Evolutionary conservation across 2,888 invertebrate species (phyloP).

Genomic region (Pheosia gnoma): DNA sequence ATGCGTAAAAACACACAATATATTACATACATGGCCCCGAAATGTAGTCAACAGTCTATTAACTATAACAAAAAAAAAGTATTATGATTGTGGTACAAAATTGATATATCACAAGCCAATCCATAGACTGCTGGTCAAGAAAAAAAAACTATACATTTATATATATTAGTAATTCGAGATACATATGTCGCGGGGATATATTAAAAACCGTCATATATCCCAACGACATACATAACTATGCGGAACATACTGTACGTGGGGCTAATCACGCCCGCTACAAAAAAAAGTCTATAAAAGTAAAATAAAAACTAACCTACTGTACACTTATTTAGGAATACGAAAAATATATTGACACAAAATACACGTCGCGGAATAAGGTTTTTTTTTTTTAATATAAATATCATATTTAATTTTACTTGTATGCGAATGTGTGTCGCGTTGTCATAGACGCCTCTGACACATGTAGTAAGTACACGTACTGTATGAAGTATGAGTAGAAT

Average conservation of each 20-base stretch:
- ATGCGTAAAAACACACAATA: slow-evolving; percentile 30
- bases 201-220: slow-evolving; percentile 21
- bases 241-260: slow-evolving; percentile 37
- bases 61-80: slow-evolving; percentile 26
- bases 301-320: slow-evolving; percentile 64
- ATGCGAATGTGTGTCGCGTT: neutral
- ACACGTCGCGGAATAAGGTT: slow-evolving; percentile 42
- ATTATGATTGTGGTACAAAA: slow-evolving; percentile 45
- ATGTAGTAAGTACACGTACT: slow-evolving; percentile 51
- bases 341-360: slow-evolving; percentile 60
- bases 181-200: slow-evolving; percentile 37
- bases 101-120: slow-evolving; percentile 49
- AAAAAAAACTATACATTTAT: slow-evolving; percentile 50
- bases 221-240: slow-evolving; percentile 47
- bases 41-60: slow-evolving; percentile 34
- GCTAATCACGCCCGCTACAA: slow-evolving; percentile 45
- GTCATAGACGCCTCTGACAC: slow-evolving; percentile 10
- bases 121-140: slow-evolving; percentile 40
- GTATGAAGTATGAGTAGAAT: slow-evolving; percentile 9
- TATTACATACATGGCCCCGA: slow-evolving; percentile 36
- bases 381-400: neutral
- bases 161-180: slow-evolving; percentile 63
- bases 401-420: neutral
- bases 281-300: slow-evolving; percentile 34
- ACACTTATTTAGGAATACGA: slow-evolving; percentile 76